phyloP scores from a whole-genome alignment of 2,888 invertebrate genomes.

The Leucania comma region DNA sequence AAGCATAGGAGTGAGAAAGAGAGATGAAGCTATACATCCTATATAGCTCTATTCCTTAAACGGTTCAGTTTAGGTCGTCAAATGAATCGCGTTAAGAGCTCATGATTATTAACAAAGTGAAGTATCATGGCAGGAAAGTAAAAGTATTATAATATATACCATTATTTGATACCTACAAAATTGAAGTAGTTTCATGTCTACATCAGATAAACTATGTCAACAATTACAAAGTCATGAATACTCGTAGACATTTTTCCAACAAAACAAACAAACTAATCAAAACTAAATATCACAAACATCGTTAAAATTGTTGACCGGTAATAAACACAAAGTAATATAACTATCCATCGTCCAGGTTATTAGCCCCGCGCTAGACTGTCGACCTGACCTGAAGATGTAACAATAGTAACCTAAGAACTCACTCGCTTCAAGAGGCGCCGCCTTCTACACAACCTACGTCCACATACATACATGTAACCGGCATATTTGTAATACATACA shows the following conservation, averaged over 20 bases:
- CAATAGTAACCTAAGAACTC: constrained; percentile 58
- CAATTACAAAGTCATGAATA: not conserved
- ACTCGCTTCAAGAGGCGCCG: constrained; percentile 40
- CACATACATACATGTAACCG: constrained; percentile 12
- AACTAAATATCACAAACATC: constrained; percentile 6
- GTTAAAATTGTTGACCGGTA: constrained; percentile 11
- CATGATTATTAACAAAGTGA: too few relatives aligned
- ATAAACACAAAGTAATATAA: constrained; percentile 28
- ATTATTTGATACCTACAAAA: not conserved
- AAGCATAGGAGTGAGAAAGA: too few relatives aligned
- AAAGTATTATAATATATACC: too few relatives aligned
- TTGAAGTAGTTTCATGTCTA: not conserved
- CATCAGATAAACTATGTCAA: constrained; percentile 11
- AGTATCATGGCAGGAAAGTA: too few relatives aligned
- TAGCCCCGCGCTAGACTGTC: constrained; percentile 51
- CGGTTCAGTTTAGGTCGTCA: too few relatives aligned
- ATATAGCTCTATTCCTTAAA: too few relatives aligned
- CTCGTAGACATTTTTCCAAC: not conserved
- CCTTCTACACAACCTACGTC: constrained; percentile 39
- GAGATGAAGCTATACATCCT: too few relatives aligned
- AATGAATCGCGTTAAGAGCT: too few relatives aligned
- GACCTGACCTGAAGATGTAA: constrained; percentile 57
- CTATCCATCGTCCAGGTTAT: constrained; percentile 44
- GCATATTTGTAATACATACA: too few relatives aligned
- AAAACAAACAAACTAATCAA: constrained; percentile 2